Evolutionary conservation across 64 coral and sea anemone species (phyloP), one percentile per base, ranked within the genome.

Genomic region (Montipora capricornis): DNA sequence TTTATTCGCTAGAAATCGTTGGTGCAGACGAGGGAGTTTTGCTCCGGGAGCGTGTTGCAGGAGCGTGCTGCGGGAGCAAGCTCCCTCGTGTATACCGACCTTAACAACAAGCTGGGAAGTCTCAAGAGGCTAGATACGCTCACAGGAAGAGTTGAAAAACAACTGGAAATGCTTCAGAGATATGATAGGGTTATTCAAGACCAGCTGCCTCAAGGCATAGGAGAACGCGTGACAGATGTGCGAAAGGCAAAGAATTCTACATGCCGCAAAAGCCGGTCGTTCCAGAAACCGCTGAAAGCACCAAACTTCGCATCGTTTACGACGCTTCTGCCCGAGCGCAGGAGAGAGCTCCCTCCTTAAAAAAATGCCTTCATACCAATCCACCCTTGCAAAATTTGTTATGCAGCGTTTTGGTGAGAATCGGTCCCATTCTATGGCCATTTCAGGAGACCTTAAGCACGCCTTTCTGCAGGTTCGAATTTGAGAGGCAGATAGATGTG

Each of bases 121-220:
- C 7, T 44, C 4, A 29, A 64, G 50, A n/a, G 86, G 11, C 19
- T 88, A 6, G 68, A 74, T 24, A 53, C 5, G 44, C 73, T 88
- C 10, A 0, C 50, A 6, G 49, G 55, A 57, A 88, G 53, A 49
- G 70, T 88, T 4, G 50, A 88, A 76, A 19, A 37, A 16, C 9
- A 88, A 75, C 57, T n/a, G 10, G 47, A 17, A 64, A 64, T 64
- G 16, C 86, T 88, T 2, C 49, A 74, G 20, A 51, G 49, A 17
- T 88, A 88, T 15, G 47, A 74, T 22, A 17, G 5, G 13, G 71
- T 88, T 20, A 88, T 88, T 5, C 68, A 74, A 88, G 45, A 75
- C 5, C 86, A 88, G 20, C 15, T 88, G 13, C 12, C 67, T 3
- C 68, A 88, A 75, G 86, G 71, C 6, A 88, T 88, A 16, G 47